These are phyloP conservation scores for Pachyseris speciosa DNA, from an alignment of 64 coral and sea anemone genomes.

Conservation along the genomic window DNA sequence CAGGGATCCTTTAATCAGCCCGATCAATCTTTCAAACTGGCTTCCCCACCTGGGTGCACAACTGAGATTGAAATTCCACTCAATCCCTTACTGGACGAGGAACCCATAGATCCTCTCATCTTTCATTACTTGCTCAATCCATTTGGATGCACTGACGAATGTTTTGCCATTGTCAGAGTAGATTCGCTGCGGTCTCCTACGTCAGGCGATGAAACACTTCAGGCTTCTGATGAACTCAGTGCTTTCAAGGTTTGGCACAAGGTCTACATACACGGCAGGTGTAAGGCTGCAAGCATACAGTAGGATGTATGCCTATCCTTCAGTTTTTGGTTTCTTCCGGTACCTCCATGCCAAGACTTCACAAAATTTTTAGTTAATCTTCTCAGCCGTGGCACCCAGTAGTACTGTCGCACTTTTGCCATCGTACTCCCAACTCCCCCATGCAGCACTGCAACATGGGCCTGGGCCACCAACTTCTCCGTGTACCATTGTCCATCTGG, in stretches of 20 bases:
- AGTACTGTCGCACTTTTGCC: constrained; percentile 27
- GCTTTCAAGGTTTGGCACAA: constrained; percentile 28
- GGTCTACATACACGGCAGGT: constrained; percentile 20
- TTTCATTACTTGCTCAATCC: background rate
- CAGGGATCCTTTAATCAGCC: constrained; percentile 11
- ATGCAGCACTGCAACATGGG: background rate
- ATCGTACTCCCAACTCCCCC: background rate
- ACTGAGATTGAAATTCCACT: too few relatives aligned
- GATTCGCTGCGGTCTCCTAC: background rate
- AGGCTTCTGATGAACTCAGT: constrained; percentile 55
- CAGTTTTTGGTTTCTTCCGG: too few relatives aligned
- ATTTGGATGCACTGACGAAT: background rate
- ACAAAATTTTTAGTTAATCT: background rate
- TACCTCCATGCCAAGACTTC: constrained; percentile 30
- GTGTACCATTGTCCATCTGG: background rate
- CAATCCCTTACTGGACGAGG: too few relatives aligned
- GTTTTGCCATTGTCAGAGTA: too few relatives aligned
- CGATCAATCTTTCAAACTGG: too few relatives aligned
- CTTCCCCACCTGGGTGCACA: constrained; percentile 11
- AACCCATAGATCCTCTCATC: constrained; percentile 9
- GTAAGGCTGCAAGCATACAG: constrained; percentile 66
- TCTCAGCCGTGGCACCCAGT: constrained; percentile 47
- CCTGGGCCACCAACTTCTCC: background rate
- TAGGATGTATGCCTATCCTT: constrained; percentile 28
- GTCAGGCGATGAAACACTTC: background rate